These are phyloP conservation scores for Nasonia vitripennis DNA, from an alignment of 1,140 invertebrate species.

Conservation along the genomic window DNA sequence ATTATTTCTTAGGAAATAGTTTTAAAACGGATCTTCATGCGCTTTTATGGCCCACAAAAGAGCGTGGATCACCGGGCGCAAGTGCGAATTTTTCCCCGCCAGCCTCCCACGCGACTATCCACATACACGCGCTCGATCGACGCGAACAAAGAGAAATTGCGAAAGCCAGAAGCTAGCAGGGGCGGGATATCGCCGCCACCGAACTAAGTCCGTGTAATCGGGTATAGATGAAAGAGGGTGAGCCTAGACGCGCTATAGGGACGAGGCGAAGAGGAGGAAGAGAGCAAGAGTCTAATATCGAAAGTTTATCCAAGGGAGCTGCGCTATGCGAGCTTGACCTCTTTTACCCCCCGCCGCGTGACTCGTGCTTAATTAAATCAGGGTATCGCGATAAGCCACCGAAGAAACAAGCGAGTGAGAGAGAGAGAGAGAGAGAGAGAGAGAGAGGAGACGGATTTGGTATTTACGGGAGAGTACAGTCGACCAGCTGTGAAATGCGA, in stretches of 20 bases:
- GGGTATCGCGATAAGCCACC: slow-evolving; percentile 30
- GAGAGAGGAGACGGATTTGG: slow-evolving; percentile 25
- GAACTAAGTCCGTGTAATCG: slow-evolving; percentile 45
- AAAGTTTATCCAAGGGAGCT: slow-evolving; percentile 53
- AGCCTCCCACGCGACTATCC: neutral
- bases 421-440: slow-evolving; percentile 5
- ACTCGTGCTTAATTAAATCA: slow-evolving; percentile 65
- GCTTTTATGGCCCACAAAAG: neutral
- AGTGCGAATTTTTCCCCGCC: neutral
- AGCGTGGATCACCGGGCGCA: slow-evolving; percentile 11
- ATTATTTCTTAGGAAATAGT: neutral
- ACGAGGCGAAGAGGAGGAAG: neutral
- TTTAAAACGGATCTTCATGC: neutral
- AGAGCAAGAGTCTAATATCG: slow-evolving; percentile 59
- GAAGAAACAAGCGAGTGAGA: slow-evolving; percentile 25
- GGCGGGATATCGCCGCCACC: slow-evolving; percentile 31
- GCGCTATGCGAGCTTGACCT: neutral
- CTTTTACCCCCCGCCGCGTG: slow-evolving; percentile 48
- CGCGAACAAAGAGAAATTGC: slow-evolving; percentile 65
- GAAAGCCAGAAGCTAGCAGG: neutral
- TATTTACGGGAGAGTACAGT: neutral
- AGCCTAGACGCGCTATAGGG: neutral
- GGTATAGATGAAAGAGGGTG: slow-evolving; percentile 25
- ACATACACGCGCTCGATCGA: slow-evolving; percentile 34
- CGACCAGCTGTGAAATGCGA: slow-evolving; percentile 36